Conservation (phyloP, 2,797 vertebrate genomes). For the Sebastes taczanowskii region DNA sequence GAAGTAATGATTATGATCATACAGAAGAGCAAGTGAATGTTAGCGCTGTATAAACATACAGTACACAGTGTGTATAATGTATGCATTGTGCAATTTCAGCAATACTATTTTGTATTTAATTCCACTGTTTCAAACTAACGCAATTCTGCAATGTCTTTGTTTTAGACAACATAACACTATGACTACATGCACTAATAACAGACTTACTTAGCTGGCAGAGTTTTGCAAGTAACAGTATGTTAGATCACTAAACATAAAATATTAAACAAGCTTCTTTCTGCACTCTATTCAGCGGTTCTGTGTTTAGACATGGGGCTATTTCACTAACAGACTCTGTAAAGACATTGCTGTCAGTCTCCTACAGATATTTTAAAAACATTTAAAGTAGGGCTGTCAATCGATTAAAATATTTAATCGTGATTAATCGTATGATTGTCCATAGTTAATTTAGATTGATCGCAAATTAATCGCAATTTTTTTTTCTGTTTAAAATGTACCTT, state of each 20-base stretch:
- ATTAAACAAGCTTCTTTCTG: slow-evolving; percentile 12
- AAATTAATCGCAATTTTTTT: no score
- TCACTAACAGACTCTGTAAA: background rate
- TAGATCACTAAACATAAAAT: slow-evolving; percentile 20
- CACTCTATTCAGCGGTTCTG: background rate
- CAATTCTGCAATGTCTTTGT: background rate
- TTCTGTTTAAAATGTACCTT: no score
- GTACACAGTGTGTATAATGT: background rate
- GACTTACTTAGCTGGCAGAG: background rate
- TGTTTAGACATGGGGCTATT: background rate
- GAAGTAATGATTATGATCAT: background rate
- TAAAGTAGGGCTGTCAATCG: no score
- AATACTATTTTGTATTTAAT: background rate
- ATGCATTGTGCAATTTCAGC: background rate
- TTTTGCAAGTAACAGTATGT: background rate
- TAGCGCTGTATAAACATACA: background rate
- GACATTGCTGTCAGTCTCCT: background rate
- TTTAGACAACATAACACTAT: background rate
- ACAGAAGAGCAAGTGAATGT: background rate
- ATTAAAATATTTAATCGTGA: no score
- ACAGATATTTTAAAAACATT: background rate
- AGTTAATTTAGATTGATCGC: no score
- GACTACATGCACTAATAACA: background rate
- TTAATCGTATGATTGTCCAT: no score
- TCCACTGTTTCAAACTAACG: background rate